Evolutionary conservation across 2,888 invertebrate genomes (phyloP), one percentile per base, ranked within the genome.

Genomic region (Rotaria magnacalcarata): DNA sequence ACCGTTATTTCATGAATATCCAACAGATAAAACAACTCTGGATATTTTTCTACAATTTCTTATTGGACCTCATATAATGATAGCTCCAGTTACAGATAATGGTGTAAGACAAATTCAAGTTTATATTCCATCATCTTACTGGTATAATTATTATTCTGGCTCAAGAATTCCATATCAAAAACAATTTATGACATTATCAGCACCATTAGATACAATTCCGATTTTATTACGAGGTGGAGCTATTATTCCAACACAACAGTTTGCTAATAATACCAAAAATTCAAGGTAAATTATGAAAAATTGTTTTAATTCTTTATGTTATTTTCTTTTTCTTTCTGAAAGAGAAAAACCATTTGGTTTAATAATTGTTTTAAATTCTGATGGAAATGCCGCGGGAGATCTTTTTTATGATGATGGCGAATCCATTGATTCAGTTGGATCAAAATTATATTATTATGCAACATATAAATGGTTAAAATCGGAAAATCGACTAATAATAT

Each of bases 381-480:
- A 89, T 4, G 91, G 91, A 24, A 89, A 88, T 43, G 94, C 94
- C 0, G 87, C 87, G 2, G 95, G 95, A 4, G 92, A 93, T 85
- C 91, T 95, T 3, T 95, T 94, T 91, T 95, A 94, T 94, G 95
- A 95, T 90, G 95, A 95, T 89, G 95, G 95, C 0, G 94, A 94
- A 87, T 94, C 94, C 86, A 91, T 94, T 60, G 80, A 50, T n/a
- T 11, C 84, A 24, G 27, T 86, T 16, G 58, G 47, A 52, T 19
- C 85, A 27, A 60, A 84, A 52, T 47, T 74, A 85, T 85, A 75
- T 60, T 86, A 86, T 27, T 85, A 80, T 50, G 75, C 86, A 6
- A 85, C 85, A 21, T 85, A 85, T 60, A 47, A 27, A n/a, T 50
- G 85, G 43, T 27, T 52, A 85, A 6, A 10, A 47, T 1, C n/a